Conservation (phyloP, 1,140 invertebrate species). For the Apis cerana region DNA sequence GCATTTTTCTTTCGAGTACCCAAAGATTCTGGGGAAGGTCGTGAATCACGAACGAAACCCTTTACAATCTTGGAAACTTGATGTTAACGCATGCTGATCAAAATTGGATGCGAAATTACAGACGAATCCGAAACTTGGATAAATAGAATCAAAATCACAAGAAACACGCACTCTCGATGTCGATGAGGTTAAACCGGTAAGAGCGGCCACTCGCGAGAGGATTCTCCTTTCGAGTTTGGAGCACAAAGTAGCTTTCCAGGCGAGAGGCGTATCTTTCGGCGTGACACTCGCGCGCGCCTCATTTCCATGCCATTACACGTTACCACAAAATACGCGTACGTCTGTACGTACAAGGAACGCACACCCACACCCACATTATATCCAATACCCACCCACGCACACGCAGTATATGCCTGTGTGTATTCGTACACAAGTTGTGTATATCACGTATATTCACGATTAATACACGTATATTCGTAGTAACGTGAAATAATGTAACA, state of each 20-base stretch:
- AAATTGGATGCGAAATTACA: not conserved
- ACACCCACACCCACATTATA: slow-evolving; percentile 23
- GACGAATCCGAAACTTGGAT: not conserved
- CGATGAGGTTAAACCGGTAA: slow-evolving; percentile 30
- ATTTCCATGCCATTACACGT: slow-evolving; percentile 50
- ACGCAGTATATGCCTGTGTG: not conserved
- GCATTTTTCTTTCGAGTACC: slow-evolving; percentile 44
- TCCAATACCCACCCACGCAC: slow-evolving; percentile 32
- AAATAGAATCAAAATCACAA: slow-evolving; percentile 7
- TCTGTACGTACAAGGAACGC: slow-evolving; percentile 13
- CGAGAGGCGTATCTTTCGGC: slow-evolving; percentile 48
- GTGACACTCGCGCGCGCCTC: slow-evolving; percentile 48
- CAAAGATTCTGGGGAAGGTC: slow-evolving; percentile 21
- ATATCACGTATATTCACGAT: not conserved
- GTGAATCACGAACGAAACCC: slow-evolving; percentile 32
- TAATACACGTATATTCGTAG: not conserved
- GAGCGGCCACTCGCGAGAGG: slow-evolving; percentile 32
- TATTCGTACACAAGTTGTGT: not conserved
- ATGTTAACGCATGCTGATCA: slow-evolving; percentile 17
- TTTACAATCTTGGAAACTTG: not conserved
- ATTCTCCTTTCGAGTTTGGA: slow-evolving; percentile 44
- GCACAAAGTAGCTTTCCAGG: slow-evolving; percentile 43
- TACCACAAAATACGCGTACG: slow-evolving; percentile 37
- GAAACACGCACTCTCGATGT: slow-evolving; percentile 9
- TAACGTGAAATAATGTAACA: not conserved